phyloP scores from a whole-genome alignment of 2,797 vertebrate genomes.

The Cryptoblepharus egeriae region DNA sequence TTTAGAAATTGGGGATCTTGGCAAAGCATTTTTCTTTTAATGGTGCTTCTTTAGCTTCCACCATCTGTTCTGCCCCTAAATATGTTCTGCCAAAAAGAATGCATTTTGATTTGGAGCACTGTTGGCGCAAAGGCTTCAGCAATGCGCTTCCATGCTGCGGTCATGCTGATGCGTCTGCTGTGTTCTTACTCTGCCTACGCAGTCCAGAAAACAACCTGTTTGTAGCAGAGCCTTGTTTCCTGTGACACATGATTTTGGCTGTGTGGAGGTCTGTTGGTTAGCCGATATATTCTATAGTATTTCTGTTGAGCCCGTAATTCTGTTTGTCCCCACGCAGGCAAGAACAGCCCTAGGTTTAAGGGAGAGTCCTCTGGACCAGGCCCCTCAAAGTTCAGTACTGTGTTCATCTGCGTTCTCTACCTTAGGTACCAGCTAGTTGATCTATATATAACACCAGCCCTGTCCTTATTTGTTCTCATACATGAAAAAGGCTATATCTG shows the following conservation, averaged over 20 bases:
- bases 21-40: constrained; percentile 61
- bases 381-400: too few species aligned
- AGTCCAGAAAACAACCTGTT: constrained; percentile 38
- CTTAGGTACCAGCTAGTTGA: too few species aligned
- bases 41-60: constrained; percentile 64
- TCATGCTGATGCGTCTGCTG: constrained; percentile 42
- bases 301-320: too few species aligned
- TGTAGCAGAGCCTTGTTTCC: constrained; percentile 20
- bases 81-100: constrained; percentile 64
- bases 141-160: constrained; percentile 53
- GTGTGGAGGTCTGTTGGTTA: constrained; percentile 29
- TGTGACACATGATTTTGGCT: constrained; percentile 40
- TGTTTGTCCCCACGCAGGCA: too few species aligned
- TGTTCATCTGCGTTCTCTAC: too few species aligned
- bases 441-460: too few species aligned
- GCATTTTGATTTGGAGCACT: constrained; percentile 59
- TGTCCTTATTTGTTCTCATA: too few species aligned
- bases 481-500: too few species aligned
- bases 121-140: constrained; percentile 52
- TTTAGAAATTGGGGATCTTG: constrained; percentile 33
- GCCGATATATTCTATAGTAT: neutral
- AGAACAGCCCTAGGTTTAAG: too few species aligned
- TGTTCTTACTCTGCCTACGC: constrained; percentile 47
- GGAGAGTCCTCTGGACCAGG: too few species aligned
- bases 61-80: constrained; percentile 76